These are phyloP conservation scores for Apus apus DNA, from an alignment of 2,113 vertebrate genomes.

Conservation along the genomic window DNA sequence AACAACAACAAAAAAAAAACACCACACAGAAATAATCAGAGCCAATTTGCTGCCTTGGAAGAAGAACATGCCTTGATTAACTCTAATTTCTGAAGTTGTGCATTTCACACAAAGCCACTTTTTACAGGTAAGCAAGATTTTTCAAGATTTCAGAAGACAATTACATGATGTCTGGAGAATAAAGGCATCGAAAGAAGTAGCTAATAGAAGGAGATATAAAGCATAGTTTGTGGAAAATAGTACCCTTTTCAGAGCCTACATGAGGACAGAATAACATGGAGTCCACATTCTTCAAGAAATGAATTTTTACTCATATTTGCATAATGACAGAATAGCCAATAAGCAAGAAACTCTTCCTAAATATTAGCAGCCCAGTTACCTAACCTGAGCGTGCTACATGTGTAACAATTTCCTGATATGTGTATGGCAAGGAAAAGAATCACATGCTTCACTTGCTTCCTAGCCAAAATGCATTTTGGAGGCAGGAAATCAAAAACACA, in stretches of 20 bases:
- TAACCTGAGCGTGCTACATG: background rate
- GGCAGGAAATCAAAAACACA: conserved; percentile 73
- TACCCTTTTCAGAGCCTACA: conserved; percentile 26
- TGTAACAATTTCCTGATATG: conserved; percentile 46
- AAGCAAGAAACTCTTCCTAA: background rate
- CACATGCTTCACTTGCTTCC: conserved; percentile 25
- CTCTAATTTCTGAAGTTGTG: conserved; percentile 34
- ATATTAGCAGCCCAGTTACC: background rate
- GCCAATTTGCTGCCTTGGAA: background rate
- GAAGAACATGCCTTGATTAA: conserved; percentile 25
- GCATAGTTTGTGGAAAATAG: conserved; percentile 9
- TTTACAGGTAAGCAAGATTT: conserved; percentile 61
- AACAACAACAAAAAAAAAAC: background rate
- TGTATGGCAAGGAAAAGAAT: conserved; percentile 22
- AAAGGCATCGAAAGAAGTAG: conserved; percentile 60
- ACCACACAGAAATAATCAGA: background rate
- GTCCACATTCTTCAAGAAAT: background rate
- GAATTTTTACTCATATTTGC: background rate
- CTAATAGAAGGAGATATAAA: conserved; percentile 60
- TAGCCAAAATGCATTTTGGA: conserved; percentile 68
- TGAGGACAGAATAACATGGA: background rate
- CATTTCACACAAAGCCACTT: conserved; percentile 30
- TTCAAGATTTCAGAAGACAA: conserved; percentile 71
- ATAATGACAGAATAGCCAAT: background rate
- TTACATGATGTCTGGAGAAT: conserved; percentile 58